These are phyloP conservation scores for Eupithecia inturbata DNA, from an alignment of 2,888 invertebrate species.

Conservation along the genomic window DNA sequence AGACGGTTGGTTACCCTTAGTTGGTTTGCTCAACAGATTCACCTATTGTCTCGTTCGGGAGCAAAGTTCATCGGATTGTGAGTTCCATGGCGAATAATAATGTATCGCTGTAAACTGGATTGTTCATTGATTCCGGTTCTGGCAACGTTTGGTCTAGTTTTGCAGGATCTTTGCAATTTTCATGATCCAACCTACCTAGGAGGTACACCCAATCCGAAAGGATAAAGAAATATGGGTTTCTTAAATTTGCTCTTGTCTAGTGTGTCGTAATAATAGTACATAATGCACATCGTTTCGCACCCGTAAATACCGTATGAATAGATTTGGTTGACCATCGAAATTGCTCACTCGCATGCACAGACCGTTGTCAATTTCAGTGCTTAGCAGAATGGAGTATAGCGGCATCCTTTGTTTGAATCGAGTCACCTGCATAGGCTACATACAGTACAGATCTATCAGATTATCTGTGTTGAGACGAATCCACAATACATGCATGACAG, in stretches of 20 bases:
- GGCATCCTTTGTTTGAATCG: constrained; percentile 7
- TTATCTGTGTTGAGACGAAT: constrained; percentile 29
- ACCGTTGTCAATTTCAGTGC: constrained; percentile 10
- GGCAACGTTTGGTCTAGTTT: constrained; percentile 29
- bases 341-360: constrained; percentile 8
- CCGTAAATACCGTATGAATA: not conserved
- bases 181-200: not conserved
- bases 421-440: constrained; percentile 17
- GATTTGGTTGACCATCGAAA: not conserved
- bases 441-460: constrained; percentile 18
- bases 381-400: not conserved
- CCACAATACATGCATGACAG: constrained; percentile 41
- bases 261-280: not conserved
- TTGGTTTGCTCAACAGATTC: constrained; percentile 60
- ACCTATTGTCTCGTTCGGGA: constrained; percentile 59
- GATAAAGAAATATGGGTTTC: not conserved
- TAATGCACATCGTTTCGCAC: not conserved
- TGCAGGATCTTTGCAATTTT: not conserved
- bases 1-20: constrained; percentile 37
- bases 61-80: constrained; percentile 70
- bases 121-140: constrained; percentile 49
- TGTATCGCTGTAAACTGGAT: constrained; percentile 63
- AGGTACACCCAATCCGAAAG: not conserved
- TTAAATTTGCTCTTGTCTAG: not conserved
- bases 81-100: constrained; percentile 62